phyloP scores from a whole-genome alignment of 2,888 invertebrate species.

The Drymonia ruficornis region DNA sequence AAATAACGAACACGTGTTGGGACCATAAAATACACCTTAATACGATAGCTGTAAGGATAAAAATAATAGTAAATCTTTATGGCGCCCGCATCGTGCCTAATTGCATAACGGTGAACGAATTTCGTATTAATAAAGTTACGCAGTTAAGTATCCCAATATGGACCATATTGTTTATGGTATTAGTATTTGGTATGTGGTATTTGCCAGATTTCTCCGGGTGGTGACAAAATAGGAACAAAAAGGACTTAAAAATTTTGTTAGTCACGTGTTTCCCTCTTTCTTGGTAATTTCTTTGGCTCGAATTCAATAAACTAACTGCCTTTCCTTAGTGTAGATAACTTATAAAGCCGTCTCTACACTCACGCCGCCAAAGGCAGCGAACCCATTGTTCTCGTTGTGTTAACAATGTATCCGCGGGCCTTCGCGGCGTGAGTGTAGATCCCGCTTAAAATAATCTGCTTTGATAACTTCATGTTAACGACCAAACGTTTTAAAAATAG shows the following conservation, averaged over 20 bases:
- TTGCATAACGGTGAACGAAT: conserved; percentile 24
- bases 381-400: too few relatives aligned
- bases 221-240: too few relatives aligned
- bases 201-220: background rate
- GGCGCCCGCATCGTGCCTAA: conserved; percentile 28
- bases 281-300: too few relatives aligned
- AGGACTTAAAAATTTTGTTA: too few relatives aligned
- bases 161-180: conserved; percentile 29
- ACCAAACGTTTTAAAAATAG: conserved; percentile 3
- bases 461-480: conserved; percentile 5
- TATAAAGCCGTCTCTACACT: too few relatives aligned
- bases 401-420: too few relatives aligned
- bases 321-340: too few relatives aligned
- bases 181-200: conserved; percentile 6
- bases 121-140: conserved; percentile 23
- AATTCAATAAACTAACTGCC: too few relatives aligned
- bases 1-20: conserved; percentile 19
- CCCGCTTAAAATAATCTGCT: too few relatives aligned
- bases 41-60: accelerated
- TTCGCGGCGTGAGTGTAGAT: too few relatives aligned
- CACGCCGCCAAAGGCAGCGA: too few relatives aligned
- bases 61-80: background rate
- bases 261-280: too few relatives aligned
- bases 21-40: conserved; percentile 1
- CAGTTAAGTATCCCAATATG: conserved; percentile 21